phyloP scores from a whole-genome alignment of 2,888 invertebrate species.

The Acanthococcus lagerstroemiae region DNA sequence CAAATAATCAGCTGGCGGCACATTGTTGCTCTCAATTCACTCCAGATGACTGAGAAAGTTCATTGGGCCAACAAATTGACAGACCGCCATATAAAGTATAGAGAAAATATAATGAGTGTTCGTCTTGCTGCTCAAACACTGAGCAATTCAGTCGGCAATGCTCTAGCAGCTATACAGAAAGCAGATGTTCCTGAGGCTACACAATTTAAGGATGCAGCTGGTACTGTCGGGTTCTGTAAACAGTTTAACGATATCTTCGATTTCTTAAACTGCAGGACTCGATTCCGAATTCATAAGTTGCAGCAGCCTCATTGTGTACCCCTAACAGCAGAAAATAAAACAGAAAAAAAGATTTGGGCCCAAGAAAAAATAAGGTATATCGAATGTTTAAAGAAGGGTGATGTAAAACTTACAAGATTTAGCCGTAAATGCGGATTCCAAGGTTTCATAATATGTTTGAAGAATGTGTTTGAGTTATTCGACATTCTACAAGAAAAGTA shows the following conservation, averaged over 20 bases:
- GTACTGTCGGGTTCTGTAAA: constrained; percentile 3
- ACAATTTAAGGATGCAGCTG: not conserved
- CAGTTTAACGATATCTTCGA: constrained; percentile 14
- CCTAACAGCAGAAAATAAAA: not conserved
- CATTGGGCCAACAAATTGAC: constrained; percentile 11
- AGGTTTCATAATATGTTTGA: not conserved
- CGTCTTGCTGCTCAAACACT: not conserved
- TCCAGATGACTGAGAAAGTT: not conserved
- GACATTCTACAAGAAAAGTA: not conserved
- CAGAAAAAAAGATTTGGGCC: not conserved
- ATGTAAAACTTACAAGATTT: not conserved
- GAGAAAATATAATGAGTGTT: constrained; percentile 20
- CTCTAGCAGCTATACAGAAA: not conserved
- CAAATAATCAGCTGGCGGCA: constrained; percentile 10
- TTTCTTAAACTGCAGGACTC: constrained; percentile 1
- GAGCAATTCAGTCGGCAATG: not conserved
- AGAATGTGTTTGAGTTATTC: constrained; percentile 10
- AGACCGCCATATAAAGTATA: not conserved
- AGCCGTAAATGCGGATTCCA: constrained; percentile 2
- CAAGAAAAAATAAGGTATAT: not conserved
- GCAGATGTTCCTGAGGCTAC: not conserved
- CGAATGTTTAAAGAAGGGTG: not conserved
- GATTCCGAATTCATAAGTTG: not conserved
- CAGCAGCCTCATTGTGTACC: not conserved
- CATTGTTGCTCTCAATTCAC: not conserved